Conservation (phyloP, 2,797 vertebrate species). For the Anguilla anguilla region DNA sequence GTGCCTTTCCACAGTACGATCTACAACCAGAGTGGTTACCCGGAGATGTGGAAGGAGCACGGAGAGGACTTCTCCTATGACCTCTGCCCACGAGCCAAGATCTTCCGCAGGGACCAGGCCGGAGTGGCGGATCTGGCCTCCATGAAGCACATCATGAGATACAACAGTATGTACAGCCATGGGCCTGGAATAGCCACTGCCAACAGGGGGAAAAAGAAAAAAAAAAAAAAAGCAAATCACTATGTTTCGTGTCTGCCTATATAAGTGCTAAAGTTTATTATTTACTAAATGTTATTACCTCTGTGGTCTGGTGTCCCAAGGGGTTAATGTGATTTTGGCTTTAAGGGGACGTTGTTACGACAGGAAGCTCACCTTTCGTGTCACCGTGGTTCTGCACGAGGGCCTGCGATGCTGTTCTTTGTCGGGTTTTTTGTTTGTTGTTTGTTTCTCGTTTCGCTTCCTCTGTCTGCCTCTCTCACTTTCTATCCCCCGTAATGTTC, state of each 20-base stretch:
- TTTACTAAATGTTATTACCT: not conserved
- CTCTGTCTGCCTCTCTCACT: not conserved
- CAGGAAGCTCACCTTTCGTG: not conserved
- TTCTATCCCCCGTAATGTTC: not conserved
- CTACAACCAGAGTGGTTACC: slow-evolving; percentile 85
- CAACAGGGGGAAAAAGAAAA: not conserved
- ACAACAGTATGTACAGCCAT: slow-evolving; percentile 80
- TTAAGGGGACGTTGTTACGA: not conserved
- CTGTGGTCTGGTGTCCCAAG: not conserved
- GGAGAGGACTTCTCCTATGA: slow-evolving; percentile 87
- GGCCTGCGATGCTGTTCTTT: slow-evolving; percentile 14
- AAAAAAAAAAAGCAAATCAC: too few species aligned
- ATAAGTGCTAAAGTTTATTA: not conserved
- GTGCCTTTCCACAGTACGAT: slow-evolving; percentile 84
- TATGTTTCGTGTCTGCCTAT: not conserved
- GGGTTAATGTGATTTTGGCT: not conserved
- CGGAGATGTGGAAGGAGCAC: slow-evolving; percentile 70
- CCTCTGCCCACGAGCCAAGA: slow-evolving; percentile 86
- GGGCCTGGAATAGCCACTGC: not conserved
- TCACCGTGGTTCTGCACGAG: not conserved
- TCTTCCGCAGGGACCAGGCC: slow-evolving; percentile 87
- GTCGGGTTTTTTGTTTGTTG: not conserved
- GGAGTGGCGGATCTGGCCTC: slow-evolving; percentile 75
- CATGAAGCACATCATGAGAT: slow-evolving; percentile 90
- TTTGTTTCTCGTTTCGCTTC: not conserved